phyloP scores from a whole-genome alignment of 2,888 invertebrate species.

The Esperia sulphurella region DNA sequence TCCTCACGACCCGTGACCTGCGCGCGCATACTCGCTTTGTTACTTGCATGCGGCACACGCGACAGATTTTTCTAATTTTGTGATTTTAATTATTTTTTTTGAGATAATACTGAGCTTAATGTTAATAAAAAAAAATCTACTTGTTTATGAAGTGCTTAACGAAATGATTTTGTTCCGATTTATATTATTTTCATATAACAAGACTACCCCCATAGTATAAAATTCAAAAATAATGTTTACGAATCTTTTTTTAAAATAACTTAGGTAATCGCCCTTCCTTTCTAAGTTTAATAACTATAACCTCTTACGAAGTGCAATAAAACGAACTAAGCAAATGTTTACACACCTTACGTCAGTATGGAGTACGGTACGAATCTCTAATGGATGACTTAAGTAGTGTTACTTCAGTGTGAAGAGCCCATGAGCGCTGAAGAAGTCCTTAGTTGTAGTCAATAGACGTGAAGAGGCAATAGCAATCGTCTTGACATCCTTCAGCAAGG shows the following conservation, averaged over 20 bases:
- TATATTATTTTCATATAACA: too few species aligned
- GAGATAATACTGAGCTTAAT: too few species aligned
- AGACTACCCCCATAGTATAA: too few species aligned
- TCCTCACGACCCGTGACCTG: constrained; percentile 65
- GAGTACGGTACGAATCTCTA: constrained; percentile 30
- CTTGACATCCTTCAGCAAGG: too few species aligned
- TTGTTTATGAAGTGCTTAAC: too few species aligned
- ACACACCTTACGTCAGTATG: constrained; percentile 17
- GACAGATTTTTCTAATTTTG: constrained; percentile 15
- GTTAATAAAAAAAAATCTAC: too few species aligned
- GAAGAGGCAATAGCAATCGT: constrained; percentile 46
- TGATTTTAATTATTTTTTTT: too few species aligned
- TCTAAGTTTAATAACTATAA: constrained; percentile 1
- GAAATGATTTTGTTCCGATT: too few species aligned
- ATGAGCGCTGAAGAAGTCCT: constrained; percentile 19
- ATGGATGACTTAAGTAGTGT: constrained; percentile 32
- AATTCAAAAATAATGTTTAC: not conserved
- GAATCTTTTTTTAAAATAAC: too few species aligned
- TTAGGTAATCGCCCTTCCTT: not conserved
- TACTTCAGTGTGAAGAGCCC: constrained; percentile 34
- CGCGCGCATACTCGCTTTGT: constrained; percentile 55
- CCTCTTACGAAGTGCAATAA: constrained; percentile 13
- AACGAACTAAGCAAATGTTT: constrained; percentile 20
- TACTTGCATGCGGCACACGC: constrained; percentile 54
- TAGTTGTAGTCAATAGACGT: constrained; percentile 36